Conservation (phyloP, 35 echinoderm and acorn worm species). For the Holothuria glaberrima region DNA sequence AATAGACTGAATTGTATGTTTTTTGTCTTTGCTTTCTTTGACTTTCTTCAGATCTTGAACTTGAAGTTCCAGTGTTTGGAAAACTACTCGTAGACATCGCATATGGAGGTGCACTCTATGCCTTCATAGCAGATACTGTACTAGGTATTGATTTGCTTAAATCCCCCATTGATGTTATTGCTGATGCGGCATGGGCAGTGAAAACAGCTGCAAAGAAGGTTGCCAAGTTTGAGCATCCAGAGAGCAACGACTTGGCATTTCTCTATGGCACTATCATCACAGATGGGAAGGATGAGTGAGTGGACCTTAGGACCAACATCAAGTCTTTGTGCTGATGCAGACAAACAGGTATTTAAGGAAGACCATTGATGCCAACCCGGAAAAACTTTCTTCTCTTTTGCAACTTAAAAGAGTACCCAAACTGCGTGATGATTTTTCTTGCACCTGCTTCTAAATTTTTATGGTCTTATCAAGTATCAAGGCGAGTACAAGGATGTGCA, state of each 20-base stretch:
- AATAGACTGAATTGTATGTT: too few relatives aligned
- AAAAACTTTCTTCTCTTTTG: too few relatives aligned
- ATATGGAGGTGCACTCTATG: constrained; percentile 97
- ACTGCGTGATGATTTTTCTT: too few relatives aligned
- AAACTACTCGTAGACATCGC: constrained; percentile 78
- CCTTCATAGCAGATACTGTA: constrained; percentile 52
- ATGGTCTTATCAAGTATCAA: too few relatives aligned
- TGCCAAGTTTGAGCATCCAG: constrained; percentile 72
- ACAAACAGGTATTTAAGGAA: constrained; percentile 61
- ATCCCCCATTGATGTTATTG: constrained; percentile 24
- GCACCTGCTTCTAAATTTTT: too few relatives aligned
- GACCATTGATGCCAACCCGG: too few relatives aligned
- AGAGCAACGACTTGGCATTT: constrained; percentile 80
- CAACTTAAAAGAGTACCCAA: too few relatives aligned
- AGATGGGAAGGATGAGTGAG: constrained; percentile 73
- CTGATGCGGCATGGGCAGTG: constrained; percentile 69
- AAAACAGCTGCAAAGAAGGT: constrained; percentile 61
- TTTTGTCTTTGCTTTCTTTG: too few relatives aligned
- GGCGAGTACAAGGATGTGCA: too few relatives aligned
- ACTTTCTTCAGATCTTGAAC: constrained; percentile 79
- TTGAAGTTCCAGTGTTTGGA: constrained; percentile 72
- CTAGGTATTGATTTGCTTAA: constrained; percentile 51
- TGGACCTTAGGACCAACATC: constrained; percentile 76
- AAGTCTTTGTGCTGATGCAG: constrained; percentile 83
- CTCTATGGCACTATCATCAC: constrained; percentile 94